Percentiles rank a stretch among this genome's conserved stretches.
phyloP scores from a whole-genome alignment of 2,113 vertebrate species.

The Tachycineta bicolor region DNA sequence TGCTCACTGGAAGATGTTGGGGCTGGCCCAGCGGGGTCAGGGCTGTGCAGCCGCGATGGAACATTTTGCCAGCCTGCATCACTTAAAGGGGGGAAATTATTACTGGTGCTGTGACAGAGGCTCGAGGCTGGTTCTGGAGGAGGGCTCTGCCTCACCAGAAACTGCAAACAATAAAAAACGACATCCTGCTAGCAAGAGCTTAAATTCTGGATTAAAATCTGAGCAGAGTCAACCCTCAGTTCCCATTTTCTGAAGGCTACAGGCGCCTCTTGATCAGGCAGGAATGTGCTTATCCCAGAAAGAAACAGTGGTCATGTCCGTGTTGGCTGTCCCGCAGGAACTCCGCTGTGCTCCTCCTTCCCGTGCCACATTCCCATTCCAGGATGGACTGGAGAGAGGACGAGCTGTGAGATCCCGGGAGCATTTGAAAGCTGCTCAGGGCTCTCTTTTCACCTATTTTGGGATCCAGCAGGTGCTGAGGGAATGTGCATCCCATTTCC shows the following conservation, averaged over 20 bases:
- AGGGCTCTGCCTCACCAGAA: background rate
- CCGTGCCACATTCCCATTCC: fast-evolving
- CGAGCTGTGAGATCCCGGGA: background rate
- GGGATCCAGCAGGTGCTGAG: background rate
- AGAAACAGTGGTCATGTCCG: background rate
- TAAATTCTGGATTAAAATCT: background rate
- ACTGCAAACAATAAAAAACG: background rate
- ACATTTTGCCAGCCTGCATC: background rate
- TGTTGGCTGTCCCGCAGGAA: fast-evolving
- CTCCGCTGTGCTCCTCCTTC: fast-evolving
- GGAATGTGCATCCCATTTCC: background rate
- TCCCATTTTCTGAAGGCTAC: background rate
- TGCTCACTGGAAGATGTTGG: background rate
- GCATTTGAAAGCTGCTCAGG: background rate
- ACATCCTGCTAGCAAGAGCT: background rate
- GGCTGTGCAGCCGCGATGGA: background rate
- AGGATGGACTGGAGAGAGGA: fast-evolving
- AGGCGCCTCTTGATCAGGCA: background rate
- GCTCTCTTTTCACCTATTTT: background rate
- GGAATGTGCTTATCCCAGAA: background rate
- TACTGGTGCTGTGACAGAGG: background rate
- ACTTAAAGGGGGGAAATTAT: background rate
- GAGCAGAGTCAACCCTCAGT: background rate
- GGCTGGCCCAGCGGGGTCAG: fast-evolving
- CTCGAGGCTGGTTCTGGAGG: background rate